Evolutionary conservation across 2,113 vertebrate species (phyloP).

Genomic region (Noturus placidus): DNA sequence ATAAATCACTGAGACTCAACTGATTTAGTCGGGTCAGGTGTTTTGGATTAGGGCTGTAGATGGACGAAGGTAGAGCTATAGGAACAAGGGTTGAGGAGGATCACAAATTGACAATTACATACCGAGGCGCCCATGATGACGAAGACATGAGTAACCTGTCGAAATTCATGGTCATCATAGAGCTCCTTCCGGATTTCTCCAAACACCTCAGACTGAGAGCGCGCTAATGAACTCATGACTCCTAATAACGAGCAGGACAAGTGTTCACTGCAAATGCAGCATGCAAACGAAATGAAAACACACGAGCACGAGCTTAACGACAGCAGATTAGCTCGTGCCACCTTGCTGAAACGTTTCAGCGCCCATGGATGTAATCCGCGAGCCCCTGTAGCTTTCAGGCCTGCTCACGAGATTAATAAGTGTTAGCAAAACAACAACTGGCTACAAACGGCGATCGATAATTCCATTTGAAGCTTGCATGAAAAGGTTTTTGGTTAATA

Average conservation of each 20-base stretch:
- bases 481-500: not conserved
- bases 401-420: not conserved
- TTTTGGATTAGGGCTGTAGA: not conserved
- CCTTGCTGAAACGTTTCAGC: not conserved
- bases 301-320: not conserved
- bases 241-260: not conserved
- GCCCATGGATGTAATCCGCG: not conserved
- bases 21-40: not conserved
- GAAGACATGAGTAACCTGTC: conserved; percentile 72
- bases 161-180: conserved; percentile 69
- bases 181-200: conserved; percentile 79
- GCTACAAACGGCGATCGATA: not conserved
- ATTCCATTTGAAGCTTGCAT: not conserved
- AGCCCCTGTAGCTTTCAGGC: not conserved
- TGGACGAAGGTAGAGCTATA: not conserved
- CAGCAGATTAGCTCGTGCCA: not conserved
- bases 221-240: conserved; percentile 57
- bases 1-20: not conserved
- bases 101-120: conserved; percentile 62
- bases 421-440: too few relatives aligned
- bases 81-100: not conserved
- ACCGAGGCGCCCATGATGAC: conserved; percentile 85
- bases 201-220: conserved; percentile 75
- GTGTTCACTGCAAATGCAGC: not conserved
- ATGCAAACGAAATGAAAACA: not conserved